phyloP scores from a whole-genome alignment of 2,797 vertebrate species.

The Sebastes hubbsi region DNA sequence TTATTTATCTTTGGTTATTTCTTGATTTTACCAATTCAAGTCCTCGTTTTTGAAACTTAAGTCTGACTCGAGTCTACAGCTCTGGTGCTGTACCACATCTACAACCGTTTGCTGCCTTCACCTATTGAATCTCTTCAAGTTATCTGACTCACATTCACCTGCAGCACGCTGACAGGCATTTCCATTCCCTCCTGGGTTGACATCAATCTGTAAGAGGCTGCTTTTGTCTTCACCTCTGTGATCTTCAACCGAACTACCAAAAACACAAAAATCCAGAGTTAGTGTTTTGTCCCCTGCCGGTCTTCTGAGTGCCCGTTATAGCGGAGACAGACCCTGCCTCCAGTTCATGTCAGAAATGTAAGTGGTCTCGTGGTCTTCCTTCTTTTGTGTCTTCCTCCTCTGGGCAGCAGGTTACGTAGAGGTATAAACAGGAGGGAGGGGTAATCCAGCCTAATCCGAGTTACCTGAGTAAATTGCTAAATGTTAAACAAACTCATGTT shows the following conservation, averaged over 20 bases:
- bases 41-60: background rate
- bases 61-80: background rate
- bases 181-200: conserved; percentile 14
- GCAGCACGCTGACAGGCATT: conserved; percentile 37
- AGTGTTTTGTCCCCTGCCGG: background rate
- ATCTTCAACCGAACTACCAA: background rate
- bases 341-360: background rate
- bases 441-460: conserved; percentile 51
- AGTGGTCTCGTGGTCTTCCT: background rate
- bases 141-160: conserved; percentile 50
- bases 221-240: conserved; percentile 27
- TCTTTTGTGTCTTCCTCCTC: background rate
- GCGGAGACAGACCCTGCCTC: background rate
- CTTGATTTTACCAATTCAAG: background rate
- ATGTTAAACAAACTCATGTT: conserved; percentile 48
- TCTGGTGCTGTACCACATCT: conserved; percentile 30
- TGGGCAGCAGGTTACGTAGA: conserved; percentile 10
- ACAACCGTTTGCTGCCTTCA: conserved; percentile 29
- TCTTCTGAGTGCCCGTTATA: conserved; percentile 12
- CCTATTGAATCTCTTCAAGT: conserved; percentile 16
- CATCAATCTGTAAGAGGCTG: conserved; percentile 38
- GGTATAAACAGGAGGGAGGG: background rate
- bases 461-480: conserved; percentile 47
- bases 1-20: background rate
- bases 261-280: conserved; percentile 4